A percentile compares a stretch with the other conserved stretches of the same genome.
Conservation (phyloP, 2,888 invertebrate genomes). For the Papilio protenor region DNA sequence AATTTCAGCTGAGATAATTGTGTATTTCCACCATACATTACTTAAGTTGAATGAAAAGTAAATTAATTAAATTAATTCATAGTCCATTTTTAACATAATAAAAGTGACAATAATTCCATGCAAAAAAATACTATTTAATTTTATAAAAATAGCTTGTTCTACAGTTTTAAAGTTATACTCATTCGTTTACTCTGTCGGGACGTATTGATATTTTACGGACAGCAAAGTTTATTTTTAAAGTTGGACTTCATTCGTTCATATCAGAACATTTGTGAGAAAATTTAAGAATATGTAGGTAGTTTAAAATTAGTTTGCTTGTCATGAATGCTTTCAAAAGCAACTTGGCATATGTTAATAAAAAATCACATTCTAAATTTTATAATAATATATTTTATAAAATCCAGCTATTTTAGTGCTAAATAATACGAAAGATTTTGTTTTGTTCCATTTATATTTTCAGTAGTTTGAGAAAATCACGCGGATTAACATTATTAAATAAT, state of each 20-base stretch:
- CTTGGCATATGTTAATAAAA: neutral
- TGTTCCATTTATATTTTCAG: neutral
- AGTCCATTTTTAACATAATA: neutral
- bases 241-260: slow-evolving; percentile 20
- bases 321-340: neutral
- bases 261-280: slow-evolving; percentile 19
- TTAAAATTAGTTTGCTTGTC: neutral
- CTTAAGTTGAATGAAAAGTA: neutral
- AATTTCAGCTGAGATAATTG: neutral
- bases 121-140: neutral
- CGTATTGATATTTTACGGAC: slow-evolving; percentile 18
- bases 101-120: neutral
- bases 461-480: neutral
- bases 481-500: slow-evolving; percentile 8
- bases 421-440: neutral
- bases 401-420: neutral
- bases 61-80: too few species aligned
- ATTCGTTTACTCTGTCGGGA: slow-evolving; percentile 3
- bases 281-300: neutral
- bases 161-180: slow-evolving; percentile 1
- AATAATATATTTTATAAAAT: neutral
- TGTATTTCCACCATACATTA: neutral
- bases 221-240: slow-evolving; percentile 27
- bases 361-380: neutral
- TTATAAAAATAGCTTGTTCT: slow-evolving; percentile 3